Base-by-base conservation (phyloP, 2,888 invertebrate species). In the Dione juno region DNA sequence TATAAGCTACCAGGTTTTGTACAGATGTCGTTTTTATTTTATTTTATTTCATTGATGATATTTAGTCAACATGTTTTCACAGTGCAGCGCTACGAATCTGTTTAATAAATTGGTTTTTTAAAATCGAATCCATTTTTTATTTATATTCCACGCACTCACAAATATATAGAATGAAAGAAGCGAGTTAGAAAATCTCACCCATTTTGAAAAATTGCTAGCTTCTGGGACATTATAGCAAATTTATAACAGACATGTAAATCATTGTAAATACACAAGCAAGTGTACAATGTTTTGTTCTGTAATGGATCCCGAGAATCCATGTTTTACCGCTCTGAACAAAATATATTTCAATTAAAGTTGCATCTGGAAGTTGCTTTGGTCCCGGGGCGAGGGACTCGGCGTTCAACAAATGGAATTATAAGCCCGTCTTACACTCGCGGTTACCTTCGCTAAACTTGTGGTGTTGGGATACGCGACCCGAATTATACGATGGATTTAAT, bases 401-500 rank as follows among this genome's bases (percentile, higher is more conserved):
- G 79, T 77, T 80, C 77, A 80, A 80, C 83, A 81, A 86, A 86
- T 85, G 83, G 80, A 84, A 84, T 84, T 85, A 85, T 84, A 85
- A 86, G 82, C 82, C 82, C 74, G 79, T 78, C 81, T 84, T 81
- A 85, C 78, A 66, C 72, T 73, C 73, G 82, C 77, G 79, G 82
- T 81, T 82, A 79, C 79, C 80, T 78, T 57, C 69, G 73, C 76
- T 77, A 64, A 73, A 79, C 77, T 73, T 58, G 66, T 65, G 43
- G 59, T 73, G 77, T 76, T 82, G 74, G 75, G 78, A 82, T 78
- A 79, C 72, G 64, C 54, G 54, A 10, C 28, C 10, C 37, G 13
- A 66, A 72, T 65, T 43, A 59, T 65, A 13, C 53, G 41, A 16
- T 3, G 48, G 10, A 54, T 54, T 45, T 40, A 21, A 37, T 13